Conservation (phyloP, 2,113 vertebrate genomes). For the Stegastes partitus region DNA sequence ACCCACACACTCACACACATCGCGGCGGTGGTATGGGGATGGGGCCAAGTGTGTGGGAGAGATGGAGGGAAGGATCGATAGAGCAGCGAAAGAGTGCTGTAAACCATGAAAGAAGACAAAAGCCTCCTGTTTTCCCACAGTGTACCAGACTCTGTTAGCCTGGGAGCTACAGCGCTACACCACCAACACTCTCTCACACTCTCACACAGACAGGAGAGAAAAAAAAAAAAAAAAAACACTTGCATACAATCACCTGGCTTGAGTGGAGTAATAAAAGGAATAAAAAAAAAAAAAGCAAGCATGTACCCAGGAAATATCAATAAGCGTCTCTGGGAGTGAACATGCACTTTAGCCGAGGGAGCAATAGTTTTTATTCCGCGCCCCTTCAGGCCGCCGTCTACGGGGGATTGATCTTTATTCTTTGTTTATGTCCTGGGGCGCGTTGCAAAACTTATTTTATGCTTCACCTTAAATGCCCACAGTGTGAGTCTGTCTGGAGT, state of each 20-base stretch:
- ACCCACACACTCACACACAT: constrained; percentile 71
- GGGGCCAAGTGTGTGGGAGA: constrained; percentile 79
- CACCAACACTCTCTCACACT: constrained; percentile 56
- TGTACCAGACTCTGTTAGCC: constrained; percentile 75
- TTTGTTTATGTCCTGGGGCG: constrained; percentile 41
- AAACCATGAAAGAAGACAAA: constrained; percentile 84
- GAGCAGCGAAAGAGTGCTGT: constrained; percentile 80
- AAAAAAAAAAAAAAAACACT: constrained; percentile 34
- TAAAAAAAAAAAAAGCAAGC: constrained; percentile 48
- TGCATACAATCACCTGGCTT: constrained; percentile 51
- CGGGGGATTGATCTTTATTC: constrained; percentile 46
- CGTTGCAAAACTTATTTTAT: constrained; percentile 35
- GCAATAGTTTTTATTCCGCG: constrained; percentile 42
- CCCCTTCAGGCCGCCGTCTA: constrained; percentile 17
- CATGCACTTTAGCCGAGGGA: constrained; percentile 43
- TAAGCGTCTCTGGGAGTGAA: constrained; percentile 64
- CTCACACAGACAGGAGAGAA: constrained; percentile 44
- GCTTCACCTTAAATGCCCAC: constrained; percentile 50
- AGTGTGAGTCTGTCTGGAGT: constrained; percentile 19
- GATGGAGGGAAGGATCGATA: constrained; percentile 81
- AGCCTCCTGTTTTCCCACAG: constrained; percentile 82
- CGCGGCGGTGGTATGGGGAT: constrained; percentile 44
- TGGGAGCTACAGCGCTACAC: constrained; percentile 71
- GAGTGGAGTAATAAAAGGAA: constrained; percentile 48
- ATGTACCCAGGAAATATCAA: constrained; percentile 70